Percentiles rank a stretch among this genome's conserved stretches.
phyloP scores from a whole-genome alignment of 2,113 vertebrate genomes.

The Cranoglanis bouderius region DNA sequence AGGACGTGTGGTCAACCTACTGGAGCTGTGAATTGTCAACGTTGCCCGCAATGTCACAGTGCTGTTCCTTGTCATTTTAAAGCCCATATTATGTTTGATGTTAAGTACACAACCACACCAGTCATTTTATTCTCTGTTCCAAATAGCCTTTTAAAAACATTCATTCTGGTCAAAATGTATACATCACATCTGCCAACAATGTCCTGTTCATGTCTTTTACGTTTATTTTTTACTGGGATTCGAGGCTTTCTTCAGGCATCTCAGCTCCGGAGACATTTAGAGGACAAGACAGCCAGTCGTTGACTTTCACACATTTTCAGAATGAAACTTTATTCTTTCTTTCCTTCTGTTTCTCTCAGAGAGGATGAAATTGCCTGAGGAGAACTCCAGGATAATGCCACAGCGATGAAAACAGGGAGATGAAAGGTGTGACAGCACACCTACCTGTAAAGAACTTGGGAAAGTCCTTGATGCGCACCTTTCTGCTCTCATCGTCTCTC shows the following conservation, averaged over 20 bases:
- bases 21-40: no score
- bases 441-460: not conserved
- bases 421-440: conserved; percentile 17
- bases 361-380: conserved; percentile 1
- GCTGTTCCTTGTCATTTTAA: not conserved
- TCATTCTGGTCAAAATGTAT: not conserved
- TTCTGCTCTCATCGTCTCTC: not conserved
- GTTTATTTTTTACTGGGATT: not conserved
- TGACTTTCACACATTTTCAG: conserved; percentile 7
- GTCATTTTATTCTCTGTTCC: not conserved
- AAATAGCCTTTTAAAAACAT: not conserved
- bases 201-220: not conserved
- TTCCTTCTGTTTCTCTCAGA: not conserved
- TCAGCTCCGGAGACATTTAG: not conserved
- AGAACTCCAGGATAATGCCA: not conserved
- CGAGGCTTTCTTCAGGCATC: not conserved
- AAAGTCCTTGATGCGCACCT: not conserved
- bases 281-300: not conserved
- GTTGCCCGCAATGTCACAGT: no score
- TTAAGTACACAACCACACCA: not conserved
- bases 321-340: not conserved
- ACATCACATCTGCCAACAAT: not conserved
- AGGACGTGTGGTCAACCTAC: no score
- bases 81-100: not conserved
- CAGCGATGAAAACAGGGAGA: not conserved